These are phyloP conservation scores for Acrocyrtus sp. DNA, from an alignment of 2,888 invertebrate genomes.

Conservation along the genomic window DNA sequence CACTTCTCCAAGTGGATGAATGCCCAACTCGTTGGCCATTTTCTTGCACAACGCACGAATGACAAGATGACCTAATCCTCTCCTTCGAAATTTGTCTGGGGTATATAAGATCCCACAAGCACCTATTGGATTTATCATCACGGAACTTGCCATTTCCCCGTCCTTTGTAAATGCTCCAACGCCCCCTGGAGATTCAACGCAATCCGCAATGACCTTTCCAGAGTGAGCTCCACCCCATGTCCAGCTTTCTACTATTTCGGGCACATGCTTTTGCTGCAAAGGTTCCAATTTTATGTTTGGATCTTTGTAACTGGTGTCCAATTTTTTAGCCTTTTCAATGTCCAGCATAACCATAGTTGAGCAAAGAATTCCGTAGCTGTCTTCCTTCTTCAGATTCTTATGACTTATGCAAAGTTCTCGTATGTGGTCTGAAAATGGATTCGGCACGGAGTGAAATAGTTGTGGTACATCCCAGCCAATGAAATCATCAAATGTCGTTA, in stretches of 20 bases:
- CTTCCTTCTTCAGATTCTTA: conserved; percentile 1
- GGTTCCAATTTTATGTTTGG: not conserved
- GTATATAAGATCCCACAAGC: conserved; percentile 14
- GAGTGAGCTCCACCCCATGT: conserved; percentile 18
- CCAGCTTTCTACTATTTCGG: conserved; percentile 1
- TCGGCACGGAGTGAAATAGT: conserved; percentile 10
- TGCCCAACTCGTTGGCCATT: not conserved
- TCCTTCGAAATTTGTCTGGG: conserved; percentile 1
- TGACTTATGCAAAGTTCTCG: conserved; percentile 1
- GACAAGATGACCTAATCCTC: conserved; percentile 8
- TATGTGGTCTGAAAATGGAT: conserved; percentile 12
- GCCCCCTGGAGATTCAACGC: not conserved
- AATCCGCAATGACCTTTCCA: not conserved
- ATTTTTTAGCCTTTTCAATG: conserved; percentile 3
- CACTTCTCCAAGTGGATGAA: conserved; percentile 8
- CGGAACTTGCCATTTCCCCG: conserved; percentile 13
- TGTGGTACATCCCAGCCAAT: conserved; percentile 22
- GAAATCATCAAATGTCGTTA: conserved; percentile 13
- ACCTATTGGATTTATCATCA: conserved; percentile 8
- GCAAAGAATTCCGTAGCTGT: conserved; percentile 17
- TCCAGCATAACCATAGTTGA: conserved; percentile 14
- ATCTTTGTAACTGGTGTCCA: too few species aligned
- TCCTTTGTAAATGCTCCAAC: conserved; percentile 21
- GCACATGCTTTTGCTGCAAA: conserved; percentile 10
- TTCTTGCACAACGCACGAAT: conserved; percentile 1